phyloP scores from a whole-genome alignment of 1,140 invertebrate genomes.

The Neodiprion pinetum region DNA sequence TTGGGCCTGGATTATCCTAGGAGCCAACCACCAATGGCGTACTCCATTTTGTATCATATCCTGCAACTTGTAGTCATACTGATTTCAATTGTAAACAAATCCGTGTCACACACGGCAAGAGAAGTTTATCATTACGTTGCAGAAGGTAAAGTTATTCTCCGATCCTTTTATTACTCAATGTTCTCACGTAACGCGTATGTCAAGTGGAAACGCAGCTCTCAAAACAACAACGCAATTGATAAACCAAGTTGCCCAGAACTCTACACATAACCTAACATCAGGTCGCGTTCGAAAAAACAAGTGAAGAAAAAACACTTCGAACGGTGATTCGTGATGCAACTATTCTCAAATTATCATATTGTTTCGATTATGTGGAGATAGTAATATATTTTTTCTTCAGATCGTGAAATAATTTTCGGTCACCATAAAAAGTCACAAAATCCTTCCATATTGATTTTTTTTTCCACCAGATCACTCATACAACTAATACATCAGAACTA shows the following conservation, averaged over 20 bases:
- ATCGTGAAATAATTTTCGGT: too few relatives aligned
- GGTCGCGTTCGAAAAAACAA: too few relatives aligned
- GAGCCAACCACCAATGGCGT: constrained; percentile 17
- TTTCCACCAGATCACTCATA: too few relatives aligned
- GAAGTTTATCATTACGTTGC: constrained; percentile 8
- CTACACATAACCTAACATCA: neutral
- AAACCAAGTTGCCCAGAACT: neutral
- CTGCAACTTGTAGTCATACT: constrained; percentile 12
- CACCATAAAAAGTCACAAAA: too few relatives aligned
- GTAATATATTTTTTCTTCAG: too few relatives aligned
- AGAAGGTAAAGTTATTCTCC: constrained; percentile 10
- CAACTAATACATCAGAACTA: too few relatives aligned
- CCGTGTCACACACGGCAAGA: constrained; percentile 5
- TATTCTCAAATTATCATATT: too few relatives aligned
- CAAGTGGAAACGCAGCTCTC: neutral
- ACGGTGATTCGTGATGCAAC: too few relatives aligned
- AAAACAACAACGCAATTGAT: neutral
- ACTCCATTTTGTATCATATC: constrained; percentile 15
- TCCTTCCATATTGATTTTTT: too few relatives aligned
- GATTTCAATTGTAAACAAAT: constrained; percentile 12
- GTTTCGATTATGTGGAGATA: too few relatives aligned
- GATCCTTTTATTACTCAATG: neutral
- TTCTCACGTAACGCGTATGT: neutral
- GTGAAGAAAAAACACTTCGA: too few relatives aligned
- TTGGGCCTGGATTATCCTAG: neutral